phyloP scores from a whole-genome alignment of 2,797 vertebrate genomes.

The Geotrypetes seraphini region DNA sequence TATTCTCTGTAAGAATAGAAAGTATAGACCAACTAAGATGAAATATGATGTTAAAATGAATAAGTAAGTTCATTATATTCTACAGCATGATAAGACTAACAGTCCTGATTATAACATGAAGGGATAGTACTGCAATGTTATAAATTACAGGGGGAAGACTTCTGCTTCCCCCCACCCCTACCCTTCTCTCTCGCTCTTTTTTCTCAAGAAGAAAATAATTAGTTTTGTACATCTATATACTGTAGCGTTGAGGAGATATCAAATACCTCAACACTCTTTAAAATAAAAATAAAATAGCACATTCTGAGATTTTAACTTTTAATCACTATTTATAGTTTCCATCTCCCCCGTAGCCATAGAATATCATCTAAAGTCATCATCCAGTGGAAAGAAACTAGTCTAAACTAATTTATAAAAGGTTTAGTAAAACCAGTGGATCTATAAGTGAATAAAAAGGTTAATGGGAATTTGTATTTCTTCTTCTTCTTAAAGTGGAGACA shows the following conservation, averaged over 20 bases:
- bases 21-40: conserved; percentile 29
- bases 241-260: conserved; percentile 32
- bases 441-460: conserved; percentile 18
- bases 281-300: no score
- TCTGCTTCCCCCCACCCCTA: conserved; percentile 43
- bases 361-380: conserved; percentile 30
- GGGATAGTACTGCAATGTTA: conserved; percentile 31
- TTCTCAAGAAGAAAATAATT: conserved; percentile 57
- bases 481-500: conserved; percentile 29
- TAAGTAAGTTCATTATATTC: conserved; percentile 51
- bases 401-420: conserved; percentile 8
- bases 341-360: no score
- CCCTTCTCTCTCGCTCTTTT: no score
- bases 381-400: conserved; percentile 9
- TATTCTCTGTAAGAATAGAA: no score
- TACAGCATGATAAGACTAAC: conserved; percentile 38
- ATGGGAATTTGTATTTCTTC: conserved; percentile 30
- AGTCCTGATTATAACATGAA: conserved; percentile 45
- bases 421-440: conserved; percentile 14
- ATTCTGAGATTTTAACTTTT: no score
- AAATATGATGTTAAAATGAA: conserved; percentile 36
- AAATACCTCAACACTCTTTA: conserved; percentile 26
- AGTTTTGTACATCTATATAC: conserved; percentile 52
- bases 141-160: conserved; percentile 50
- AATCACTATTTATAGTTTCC: no score